These are phyloP conservation scores for Cyphomyrus discorhynchus DNA, from an alignment of 2,113 vertebrate genomes.

Conservation along the genomic window DNA sequence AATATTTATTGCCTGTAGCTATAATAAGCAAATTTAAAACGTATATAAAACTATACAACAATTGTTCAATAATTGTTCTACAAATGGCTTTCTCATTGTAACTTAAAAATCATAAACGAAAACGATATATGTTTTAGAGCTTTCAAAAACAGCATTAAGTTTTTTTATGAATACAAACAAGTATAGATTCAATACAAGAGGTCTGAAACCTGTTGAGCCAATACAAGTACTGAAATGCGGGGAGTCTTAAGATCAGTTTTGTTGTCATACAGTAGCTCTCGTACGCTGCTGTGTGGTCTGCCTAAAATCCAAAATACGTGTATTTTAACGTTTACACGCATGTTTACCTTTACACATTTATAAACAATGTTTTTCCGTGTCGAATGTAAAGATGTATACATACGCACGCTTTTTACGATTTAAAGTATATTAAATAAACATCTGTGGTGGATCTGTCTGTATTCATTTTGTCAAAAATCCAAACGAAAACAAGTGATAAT, in stretches of 20 bases:
- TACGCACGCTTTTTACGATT: background rate
- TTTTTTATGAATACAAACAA: background rate
- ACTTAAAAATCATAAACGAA: background rate
- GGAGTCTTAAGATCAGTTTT: constrained; percentile 2
- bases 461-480: background rate
- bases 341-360: background rate
- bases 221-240: background rate
- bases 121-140: background rate
- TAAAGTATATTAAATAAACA: background rate
- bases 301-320: background rate
- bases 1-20: background rate
- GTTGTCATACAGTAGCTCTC: background rate
- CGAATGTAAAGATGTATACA: background rate
- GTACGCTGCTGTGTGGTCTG: background rate
- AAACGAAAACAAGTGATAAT: background rate
- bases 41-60: background rate
- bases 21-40: background rate
- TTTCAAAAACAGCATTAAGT: background rate
- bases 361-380: background rate
- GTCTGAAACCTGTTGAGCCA: constrained; percentile 55
- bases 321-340: background rate
- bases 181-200: background rate
- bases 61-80: background rate
- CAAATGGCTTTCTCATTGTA: background rate
- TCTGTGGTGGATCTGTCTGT: background rate